Conservation (phyloP, 2,113 vertebrate species). For the Anthoscopus minutus region DNA sequence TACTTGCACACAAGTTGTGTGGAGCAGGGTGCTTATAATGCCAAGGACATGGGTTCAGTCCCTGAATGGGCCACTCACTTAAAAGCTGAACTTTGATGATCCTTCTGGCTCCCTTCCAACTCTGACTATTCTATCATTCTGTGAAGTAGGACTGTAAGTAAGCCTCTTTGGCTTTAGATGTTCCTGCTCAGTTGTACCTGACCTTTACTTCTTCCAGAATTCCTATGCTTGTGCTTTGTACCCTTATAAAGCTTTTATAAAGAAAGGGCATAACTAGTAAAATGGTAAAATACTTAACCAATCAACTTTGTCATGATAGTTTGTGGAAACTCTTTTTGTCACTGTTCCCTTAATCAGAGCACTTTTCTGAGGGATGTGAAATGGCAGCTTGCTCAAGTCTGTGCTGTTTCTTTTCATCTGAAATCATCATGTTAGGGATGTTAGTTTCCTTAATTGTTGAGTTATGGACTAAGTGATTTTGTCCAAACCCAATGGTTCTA, state of each 20-base stretch:
- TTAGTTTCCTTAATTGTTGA: neutral
- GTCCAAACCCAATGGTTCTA: neutral
- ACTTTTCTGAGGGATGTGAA: neutral
- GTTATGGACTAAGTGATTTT: neutral
- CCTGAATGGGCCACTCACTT: neutral
- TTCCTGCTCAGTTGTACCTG: neutral
- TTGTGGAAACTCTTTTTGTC: neutral
- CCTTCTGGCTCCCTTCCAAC: neutral
- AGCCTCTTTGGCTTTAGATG: neutral
- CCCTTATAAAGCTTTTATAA: neutral
- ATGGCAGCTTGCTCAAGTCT: neutral
- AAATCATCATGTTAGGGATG: neutral
- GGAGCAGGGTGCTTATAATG: neutral
- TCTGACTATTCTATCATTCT: neutral
- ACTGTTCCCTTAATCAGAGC: neutral
- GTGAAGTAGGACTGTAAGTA: neutral
- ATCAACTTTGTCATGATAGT: neutral
- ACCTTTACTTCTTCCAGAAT: neutral
- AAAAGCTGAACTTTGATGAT: neutral
- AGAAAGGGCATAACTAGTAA: neutral
- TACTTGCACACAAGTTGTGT: neutral
- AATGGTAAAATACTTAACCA: neutral
- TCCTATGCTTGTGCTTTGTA: neutral
- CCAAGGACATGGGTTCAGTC: neutral
- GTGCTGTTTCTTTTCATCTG: neutral